Percentiles rank a stretch among this genome's conserved stretches.
Conservation (phyloP, 2,888 invertebrate genomes). For the Tipula helvola region DNA sequence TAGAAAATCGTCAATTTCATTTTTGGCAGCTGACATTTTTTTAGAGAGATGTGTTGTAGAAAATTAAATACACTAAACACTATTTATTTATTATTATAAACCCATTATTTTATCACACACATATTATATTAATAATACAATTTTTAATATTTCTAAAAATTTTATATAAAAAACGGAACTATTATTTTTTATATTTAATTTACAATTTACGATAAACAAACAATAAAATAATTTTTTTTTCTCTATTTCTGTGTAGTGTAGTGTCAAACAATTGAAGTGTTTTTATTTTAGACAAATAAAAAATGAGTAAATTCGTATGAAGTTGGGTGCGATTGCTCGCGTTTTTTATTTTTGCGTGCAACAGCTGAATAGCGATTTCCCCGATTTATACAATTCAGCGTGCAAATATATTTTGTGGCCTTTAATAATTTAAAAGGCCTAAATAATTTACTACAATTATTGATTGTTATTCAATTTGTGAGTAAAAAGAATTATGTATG, state of each 20-base stretch:
- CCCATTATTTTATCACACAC: background rate
- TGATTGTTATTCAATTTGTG: too few relatives aligned
- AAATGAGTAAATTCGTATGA: background rate
- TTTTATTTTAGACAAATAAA: background rate
- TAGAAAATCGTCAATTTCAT: conserved; percentile 72
- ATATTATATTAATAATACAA: background rate
- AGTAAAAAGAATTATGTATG: too few relatives aligned
- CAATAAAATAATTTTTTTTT: background rate
- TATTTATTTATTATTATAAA: background rate
- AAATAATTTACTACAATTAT: too few relatives aligned
- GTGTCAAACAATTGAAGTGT: background rate
- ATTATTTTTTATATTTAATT: background rate
- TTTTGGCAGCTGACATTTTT: conserved; percentile 49
- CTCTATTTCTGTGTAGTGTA: conserved; percentile 4
- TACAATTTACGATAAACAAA: background rate
- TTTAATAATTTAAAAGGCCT: too few relatives aligned
- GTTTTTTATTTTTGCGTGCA: background rate
- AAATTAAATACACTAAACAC: background rate
- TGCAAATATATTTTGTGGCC: background rate
- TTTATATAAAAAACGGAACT: background rate
- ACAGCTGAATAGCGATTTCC: background rate
- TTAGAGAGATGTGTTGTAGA: background rate
- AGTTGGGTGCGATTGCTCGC: background rate
- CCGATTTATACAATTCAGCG: background rate
- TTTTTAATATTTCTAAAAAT: background rate